Evolutionary conservation across 2,113 vertebrate genomes (phyloP).

Genomic region (Leuciscus idus): DNA sequence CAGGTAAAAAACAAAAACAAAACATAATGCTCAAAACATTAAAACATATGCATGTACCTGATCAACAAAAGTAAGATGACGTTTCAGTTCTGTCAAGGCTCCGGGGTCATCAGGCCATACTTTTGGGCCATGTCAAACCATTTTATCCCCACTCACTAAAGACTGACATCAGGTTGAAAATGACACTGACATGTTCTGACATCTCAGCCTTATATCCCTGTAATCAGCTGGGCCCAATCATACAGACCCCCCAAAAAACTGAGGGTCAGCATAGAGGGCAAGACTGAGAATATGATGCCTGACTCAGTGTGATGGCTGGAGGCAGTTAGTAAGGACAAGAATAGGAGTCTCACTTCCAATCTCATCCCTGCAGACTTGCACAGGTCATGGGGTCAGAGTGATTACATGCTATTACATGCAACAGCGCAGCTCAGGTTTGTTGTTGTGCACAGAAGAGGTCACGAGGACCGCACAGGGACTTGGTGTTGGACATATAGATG

Average conservation of each 20-base stretch:
- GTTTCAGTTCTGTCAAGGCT: background rate
- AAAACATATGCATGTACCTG: background rate
- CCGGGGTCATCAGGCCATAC: background rate
- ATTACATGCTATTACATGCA: conserved; percentile 60
- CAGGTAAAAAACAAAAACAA: no score
- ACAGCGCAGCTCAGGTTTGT: conserved; percentile 47
- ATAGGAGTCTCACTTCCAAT: background rate
- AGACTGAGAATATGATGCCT: conserved; percentile 19
- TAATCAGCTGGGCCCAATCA: background rate
- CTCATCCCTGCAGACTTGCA: background rate
- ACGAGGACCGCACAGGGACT: conserved; percentile 36
- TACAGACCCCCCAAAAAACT: background rate
- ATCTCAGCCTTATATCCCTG: conserved; percentile 2
- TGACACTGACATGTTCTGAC: conserved; percentile 9
- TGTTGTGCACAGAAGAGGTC: conserved; percentile 62
- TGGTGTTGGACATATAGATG: conserved; percentile 54
- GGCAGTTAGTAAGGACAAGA: conserved; percentile 10
- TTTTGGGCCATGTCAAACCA: conserved; percentile 1
- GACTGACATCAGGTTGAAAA: conserved; percentile 1
- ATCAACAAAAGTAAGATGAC: background rate
- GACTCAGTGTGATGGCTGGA: conserved; percentile 12
- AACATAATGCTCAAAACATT: background rate
- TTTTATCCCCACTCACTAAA: background rate
- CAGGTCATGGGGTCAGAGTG: conserved; percentile 53
- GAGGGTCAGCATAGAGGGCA: background rate